These are phyloP conservation scores for Hedychridium roseum DNA, from an alignment of 2,888 invertebrate species.

Conservation along the genomic window DNA sequence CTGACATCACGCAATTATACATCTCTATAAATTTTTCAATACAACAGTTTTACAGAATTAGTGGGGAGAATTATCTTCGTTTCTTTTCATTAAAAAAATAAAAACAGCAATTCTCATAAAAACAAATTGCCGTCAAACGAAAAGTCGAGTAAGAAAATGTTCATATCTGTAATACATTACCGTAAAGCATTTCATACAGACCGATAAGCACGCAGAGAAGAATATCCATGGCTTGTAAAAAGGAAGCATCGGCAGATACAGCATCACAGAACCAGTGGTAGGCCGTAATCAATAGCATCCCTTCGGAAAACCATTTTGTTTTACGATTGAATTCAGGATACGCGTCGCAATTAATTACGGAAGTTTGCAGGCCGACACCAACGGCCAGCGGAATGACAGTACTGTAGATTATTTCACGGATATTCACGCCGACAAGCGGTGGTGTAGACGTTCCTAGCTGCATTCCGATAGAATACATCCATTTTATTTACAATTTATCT, in stretches of 20 bases:
- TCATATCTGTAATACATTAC: too few species aligned
- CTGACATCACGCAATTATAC: too few species aligned
- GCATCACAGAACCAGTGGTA: slow-evolving; percentile 61
- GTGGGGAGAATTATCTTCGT: too few species aligned
- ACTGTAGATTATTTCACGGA: slow-evolving; percentile 53
- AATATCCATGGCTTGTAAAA: slow-evolving; percentile 55
- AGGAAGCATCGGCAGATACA: slow-evolving; percentile 53
- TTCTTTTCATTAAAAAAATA: too few species aligned
- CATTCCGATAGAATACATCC: slow-evolving; percentile 6
- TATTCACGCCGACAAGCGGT: slow-evolving; percentile 55
- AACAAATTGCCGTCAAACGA: too few species aligned
- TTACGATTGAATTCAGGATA: slow-evolving; percentile 29
- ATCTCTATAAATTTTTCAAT: too few species aligned
- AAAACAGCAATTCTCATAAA: too few species aligned
- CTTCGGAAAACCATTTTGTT: slow-evolving; percentile 52
- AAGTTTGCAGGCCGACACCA: slow-evolving; percentile 46
- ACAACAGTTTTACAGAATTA: too few species aligned
- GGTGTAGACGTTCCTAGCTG: slow-evolving; percentile 57
- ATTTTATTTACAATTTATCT: too few species aligned
- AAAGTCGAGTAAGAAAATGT: too few species aligned
- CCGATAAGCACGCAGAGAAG: slow-evolving; percentile 57
- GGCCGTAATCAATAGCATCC: slow-evolving; percentile 50
- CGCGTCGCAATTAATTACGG: slow-evolving; percentile 28
- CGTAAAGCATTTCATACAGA: too few species aligned
- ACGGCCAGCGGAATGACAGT: slow-evolving; percentile 54